Conservation (phyloP, 2,113 vertebrate species). For the Paralichthys olivaceus region DNA sequence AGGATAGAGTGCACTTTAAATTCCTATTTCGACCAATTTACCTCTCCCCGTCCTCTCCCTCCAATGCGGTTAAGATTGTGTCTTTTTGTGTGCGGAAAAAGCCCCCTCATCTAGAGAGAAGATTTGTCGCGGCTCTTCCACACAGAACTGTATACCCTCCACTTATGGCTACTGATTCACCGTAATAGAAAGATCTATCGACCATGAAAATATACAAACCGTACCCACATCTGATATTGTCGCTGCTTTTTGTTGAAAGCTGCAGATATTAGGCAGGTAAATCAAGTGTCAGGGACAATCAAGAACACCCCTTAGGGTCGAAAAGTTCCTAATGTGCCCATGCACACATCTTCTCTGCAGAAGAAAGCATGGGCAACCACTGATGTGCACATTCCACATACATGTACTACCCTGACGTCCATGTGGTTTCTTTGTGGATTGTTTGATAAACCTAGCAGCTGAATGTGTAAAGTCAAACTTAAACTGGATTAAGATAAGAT, state of each 20-base stretch:
- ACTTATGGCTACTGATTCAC: conserved; percentile 30
- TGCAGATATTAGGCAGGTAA: conserved; percentile 28
- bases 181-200: conserved; percentile 54
- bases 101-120: conserved; percentile 37
- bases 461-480: background rate
- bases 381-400: background rate
- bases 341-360: conserved; percentile 5
- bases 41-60: conserved; percentile 21
- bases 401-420: background rate
- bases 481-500: no score
- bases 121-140: conserved; percentile 13
- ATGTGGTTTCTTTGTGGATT: background rate
- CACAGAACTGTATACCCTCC: conserved; percentile 14
- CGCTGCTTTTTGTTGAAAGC: conserved; percentile 45
- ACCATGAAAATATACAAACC: conserved; percentile 45
- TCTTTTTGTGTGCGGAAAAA: conserved; percentile 47
- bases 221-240: conserved; percentile 26
- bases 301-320: conserved; percentile 10
- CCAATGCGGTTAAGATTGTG: conserved; percentile 40
- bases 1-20: conserved; percentile 64
- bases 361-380: background rate
- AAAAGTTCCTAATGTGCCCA: conserved; percentile 11
- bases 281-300: conserved; percentile 41
- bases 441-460: background rate
- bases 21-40: conserved; percentile 58